Evolutionary conservation across 2,113 vertebrate species (phyloP).

Genomic region (Edolisoma coerulescens): DNA sequence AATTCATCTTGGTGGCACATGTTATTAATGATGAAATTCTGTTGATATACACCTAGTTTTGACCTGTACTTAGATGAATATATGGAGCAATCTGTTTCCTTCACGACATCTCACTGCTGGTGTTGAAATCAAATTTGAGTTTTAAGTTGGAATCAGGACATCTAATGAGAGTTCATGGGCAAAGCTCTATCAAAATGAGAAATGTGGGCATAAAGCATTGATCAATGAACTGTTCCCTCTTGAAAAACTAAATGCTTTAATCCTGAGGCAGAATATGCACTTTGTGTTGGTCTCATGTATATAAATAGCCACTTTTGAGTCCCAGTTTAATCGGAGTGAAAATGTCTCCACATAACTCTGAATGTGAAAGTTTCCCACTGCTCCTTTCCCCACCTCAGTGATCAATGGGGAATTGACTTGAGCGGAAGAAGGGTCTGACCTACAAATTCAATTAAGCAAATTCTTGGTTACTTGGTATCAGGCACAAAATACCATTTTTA

Average conservation of each 20-base stretch:
- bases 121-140: conserved; percentile 27
- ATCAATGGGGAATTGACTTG: neutral
- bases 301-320: conserved; percentile 38
- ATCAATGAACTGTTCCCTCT: conserved; percentile 37
- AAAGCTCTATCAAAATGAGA: conserved; percentile 50
- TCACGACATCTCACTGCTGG: neutral
- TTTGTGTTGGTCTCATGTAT: conserved; percentile 49
- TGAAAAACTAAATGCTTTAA: conserved; percentile 57
- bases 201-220: conserved; percentile 11
- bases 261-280: conserved; percentile 68
- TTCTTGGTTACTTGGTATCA: neutral
- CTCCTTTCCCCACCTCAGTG: neutral
- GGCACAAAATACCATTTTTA: neutral
- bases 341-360: neutral
- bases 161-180: conserved; percentile 32
- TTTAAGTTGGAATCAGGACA: conserved; percentile 12
- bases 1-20: neutral
- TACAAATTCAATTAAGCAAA: conserved; percentile 15
- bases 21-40: neutral
- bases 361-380: neutral
- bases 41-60: neutral
- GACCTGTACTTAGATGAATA: neutral
- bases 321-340: conserved; percentile 17
- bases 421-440: neutral
- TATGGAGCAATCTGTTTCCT: neutral